Base-by-base conservation (phyloP, 2,888 invertebrate genomes). In the Drosophila yooni region DNA sequence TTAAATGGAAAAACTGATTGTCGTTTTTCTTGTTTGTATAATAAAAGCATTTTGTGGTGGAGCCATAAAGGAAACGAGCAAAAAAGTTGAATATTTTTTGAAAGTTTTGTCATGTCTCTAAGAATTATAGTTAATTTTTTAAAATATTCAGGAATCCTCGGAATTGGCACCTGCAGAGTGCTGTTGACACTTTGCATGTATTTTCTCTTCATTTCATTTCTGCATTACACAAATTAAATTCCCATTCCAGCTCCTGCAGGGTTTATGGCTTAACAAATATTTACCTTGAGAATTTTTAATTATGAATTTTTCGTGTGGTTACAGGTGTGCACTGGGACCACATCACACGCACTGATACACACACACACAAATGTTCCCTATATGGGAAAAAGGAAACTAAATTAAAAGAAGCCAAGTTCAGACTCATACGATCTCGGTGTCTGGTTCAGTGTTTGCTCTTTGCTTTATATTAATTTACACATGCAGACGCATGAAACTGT, bases 391-490 rank as follows among this genome's bases (percentile, higher is more conserved):
- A 46, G 51, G n/a, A 40, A 63, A 51, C 40, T 21, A 18, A 67
- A 48, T 38, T 21, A 53, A 38, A 34, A 2, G 21, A 56, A 50
- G 48, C 54, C 33, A 46, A 67, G 33, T 43, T 54, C 25, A 13
- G 3, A 15, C 46, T 60, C 40, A 43, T 63, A 63, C 48, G 66
- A 60, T 59, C 64, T 62, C 10, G 33, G 46, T 67, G 61, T 27
- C 61, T 60, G 63, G 69, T 73, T 81, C 43, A 65, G 36, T 84
- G 79, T 78, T 68, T 79, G 66, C 70, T 61, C 58, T 70, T 54
- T 31, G 63, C 48, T 63, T 70, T 82, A 64, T 66, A 88, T 81
- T 84, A 84, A 72, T 81, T 85, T 82, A 63, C 59, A 63, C 68
- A 60, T 70, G 70, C 74, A 68, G 63, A 52, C 64, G 46, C 58